Percentiles rank a stretch among this genome's conserved stretches.
phyloP scores from a whole-genome alignment of 2,113 vertebrate species.

The Sceloporus tristichus region DNA sequence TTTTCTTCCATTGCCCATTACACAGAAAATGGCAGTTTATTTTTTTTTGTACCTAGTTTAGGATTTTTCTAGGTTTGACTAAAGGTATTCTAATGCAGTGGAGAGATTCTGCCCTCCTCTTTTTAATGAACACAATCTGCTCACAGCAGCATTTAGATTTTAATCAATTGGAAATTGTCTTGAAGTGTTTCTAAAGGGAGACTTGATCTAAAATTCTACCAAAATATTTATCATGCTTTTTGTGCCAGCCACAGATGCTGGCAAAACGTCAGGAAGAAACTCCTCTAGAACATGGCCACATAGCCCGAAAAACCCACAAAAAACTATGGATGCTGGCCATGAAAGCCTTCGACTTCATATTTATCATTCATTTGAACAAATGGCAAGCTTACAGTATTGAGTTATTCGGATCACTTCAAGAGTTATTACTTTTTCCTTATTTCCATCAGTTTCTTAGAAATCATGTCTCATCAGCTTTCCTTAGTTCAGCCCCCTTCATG shows the following conservation, averaged over 20 bases:
- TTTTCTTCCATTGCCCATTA: background rate
- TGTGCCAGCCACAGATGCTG: too few relatives aligned
- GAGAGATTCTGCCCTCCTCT: background rate
- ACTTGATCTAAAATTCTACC: background rate
- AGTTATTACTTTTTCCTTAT: background rate
- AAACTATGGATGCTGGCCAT: too few relatives aligned
- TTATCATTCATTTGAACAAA: background rate
- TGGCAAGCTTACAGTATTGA: background rate
- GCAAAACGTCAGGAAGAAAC: too few relatives aligned
- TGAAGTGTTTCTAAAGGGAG: background rate
- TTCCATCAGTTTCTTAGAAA: background rate
- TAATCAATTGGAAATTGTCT: fast-evolving
- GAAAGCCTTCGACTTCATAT: background rate
- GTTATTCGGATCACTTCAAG: background rate
- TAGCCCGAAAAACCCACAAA: too few relatives aligned
- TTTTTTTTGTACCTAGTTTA: background rate
- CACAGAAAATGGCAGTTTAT: background rate
- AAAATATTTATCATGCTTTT: background rate
- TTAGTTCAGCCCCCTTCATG: background rate
- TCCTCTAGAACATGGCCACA: too few relatives aligned
- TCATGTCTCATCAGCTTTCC: background rate
- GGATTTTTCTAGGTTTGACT: background rate
- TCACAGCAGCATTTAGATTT: background rate
- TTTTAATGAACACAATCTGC: background rate
- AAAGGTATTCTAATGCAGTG: background rate